Evolutionary conservation across 1,140 invertebrate species (phyloP).

Genomic region (Panagrolaimus sp.): DNA sequence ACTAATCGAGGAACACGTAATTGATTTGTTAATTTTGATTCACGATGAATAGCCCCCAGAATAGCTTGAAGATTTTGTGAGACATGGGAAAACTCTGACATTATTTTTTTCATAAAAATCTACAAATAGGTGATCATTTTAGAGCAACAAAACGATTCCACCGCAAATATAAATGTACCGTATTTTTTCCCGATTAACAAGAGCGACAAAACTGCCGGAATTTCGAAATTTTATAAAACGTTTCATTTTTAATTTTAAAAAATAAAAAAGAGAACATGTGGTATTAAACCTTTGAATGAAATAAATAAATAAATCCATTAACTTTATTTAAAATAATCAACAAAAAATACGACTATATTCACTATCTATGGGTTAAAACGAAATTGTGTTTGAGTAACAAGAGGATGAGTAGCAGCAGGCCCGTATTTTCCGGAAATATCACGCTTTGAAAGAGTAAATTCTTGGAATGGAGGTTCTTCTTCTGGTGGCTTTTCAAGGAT

Average conservation of each 20-base stretch:
- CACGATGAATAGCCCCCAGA: conserved; percentile 7
- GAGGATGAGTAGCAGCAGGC: conserved; percentile 25
- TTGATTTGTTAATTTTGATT: conserved; percentile 1
- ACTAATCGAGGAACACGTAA: conserved; percentile 67
- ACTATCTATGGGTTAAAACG: neutral
- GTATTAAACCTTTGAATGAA: too few relatives aligned
- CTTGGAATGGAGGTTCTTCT: conserved; percentile 34
- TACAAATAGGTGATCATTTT: too few relatives aligned
- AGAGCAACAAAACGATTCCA: too few relatives aligned
- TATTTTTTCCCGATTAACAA: too few relatives aligned
- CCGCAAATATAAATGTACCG: too few relatives aligned
- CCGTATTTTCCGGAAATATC: conserved; percentile 29
- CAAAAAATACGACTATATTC: too few relatives aligned
- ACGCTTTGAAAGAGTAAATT: conserved; percentile 49
- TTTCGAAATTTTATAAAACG: too few relatives aligned
- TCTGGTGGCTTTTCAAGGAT: conserved; percentile 35
- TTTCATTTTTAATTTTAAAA: too few relatives aligned
- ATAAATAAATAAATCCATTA: too few relatives aligned
- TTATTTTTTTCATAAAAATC: neutral
- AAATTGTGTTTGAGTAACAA: conserved; percentile 27
- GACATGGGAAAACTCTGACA: conserved; percentile 1
- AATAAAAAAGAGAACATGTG: too few relatives aligned
- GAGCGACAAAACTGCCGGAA: too few relatives aligned
- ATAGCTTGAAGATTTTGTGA: conserved; percentile 8
- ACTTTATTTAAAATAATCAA: too few relatives aligned